Evolutionary conservation across 2,113 vertebrate species (phyloP).

Genomic region (Carettochelys insculpta): DNA sequence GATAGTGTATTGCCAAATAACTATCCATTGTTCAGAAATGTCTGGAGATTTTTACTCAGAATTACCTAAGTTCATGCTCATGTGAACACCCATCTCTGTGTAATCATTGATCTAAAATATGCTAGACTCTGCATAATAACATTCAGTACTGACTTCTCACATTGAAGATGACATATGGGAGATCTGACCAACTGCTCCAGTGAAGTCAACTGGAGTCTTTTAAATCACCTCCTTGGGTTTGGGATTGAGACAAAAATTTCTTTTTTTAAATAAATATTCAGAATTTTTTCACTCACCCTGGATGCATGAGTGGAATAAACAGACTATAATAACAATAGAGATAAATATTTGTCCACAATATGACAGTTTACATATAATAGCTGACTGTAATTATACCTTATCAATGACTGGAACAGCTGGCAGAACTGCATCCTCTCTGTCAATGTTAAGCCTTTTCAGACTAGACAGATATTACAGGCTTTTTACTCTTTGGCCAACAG

Average conservation of each 20-base stretch:
- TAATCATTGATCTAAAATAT: not conserved
- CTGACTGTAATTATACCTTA: not conserved
- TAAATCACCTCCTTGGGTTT: not conserved
- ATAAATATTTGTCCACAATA: not conserved
- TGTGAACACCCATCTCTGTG: not conserved
- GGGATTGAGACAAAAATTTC: not conserved
- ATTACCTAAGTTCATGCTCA: not conserved
- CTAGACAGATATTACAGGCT: not conserved
- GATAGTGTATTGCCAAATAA: no score
- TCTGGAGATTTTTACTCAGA: not conserved
- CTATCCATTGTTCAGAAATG: no score
- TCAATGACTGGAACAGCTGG: not conserved
- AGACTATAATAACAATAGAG: not conserved
- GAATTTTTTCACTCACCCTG: not conserved
- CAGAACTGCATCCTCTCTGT: not conserved
- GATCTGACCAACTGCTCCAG: not conserved
- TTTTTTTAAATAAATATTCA: not conserved
- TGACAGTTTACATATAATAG: not conserved
- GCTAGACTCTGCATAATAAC: not conserved
- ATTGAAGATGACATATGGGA: not conserved
- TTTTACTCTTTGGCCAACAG: conserved; percentile 12
- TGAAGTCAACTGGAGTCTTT: not conserved
- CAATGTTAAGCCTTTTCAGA: not conserved
- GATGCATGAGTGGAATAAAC: not conserved
- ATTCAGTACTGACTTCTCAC: not conserved